phyloP scores from a whole-genome alignment of 1,140 invertebrate genomes.

The Ceratina calcarata region DNA sequence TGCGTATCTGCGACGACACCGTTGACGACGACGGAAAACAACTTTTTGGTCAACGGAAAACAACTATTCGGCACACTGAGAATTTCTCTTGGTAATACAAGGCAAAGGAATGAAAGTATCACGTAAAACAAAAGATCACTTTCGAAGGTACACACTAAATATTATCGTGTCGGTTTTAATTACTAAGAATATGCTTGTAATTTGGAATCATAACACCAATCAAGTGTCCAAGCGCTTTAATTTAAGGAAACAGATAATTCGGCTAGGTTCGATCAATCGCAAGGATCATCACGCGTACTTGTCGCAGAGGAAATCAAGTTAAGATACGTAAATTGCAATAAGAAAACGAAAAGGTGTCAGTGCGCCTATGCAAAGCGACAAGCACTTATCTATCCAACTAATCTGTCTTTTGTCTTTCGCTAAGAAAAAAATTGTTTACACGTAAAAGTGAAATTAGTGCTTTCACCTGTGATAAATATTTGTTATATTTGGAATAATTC shows the following conservation, averaged over 20 bases:
- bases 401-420: not conserved
- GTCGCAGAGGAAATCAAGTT: not conserved
- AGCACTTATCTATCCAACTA: not conserved
- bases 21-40: slow-evolving; percentile 19
- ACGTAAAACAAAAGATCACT: slow-evolving; percentile 8
- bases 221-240: slow-evolving; percentile 54
- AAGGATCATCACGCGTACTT: slow-evolving; percentile 39
- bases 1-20: slow-evolving; percentile 3
- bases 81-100: slow-evolving; percentile 9
- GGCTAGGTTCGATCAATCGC: not conserved
- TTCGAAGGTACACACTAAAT: slow-evolving; percentile 1
- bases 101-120: not conserved
- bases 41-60: slow-evolving; percentile 25
- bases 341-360: slow-evolving; percentile 6
- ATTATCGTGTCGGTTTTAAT: slow-evolving; percentile 43
- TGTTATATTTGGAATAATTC: slow-evolving; percentile 96
- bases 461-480: slow-evolving; percentile 88
- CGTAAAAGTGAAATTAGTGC: slow-evolving; percentile 55
- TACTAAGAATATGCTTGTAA: slow-evolving; percentile 65
- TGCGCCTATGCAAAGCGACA: slow-evolving; percentile 27
- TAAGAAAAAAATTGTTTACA: slow-evolving; percentile 46
- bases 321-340: not conserved
- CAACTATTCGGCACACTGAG: slow-evolving; percentile 45
- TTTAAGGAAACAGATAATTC: not conserved
- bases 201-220: slow-evolving; percentile 53